These are phyloP conservation scores for Epicauta chinensis DNA, from an alignment of 1,140 invertebrate genomes.

Conservation along the genomic window DNA sequence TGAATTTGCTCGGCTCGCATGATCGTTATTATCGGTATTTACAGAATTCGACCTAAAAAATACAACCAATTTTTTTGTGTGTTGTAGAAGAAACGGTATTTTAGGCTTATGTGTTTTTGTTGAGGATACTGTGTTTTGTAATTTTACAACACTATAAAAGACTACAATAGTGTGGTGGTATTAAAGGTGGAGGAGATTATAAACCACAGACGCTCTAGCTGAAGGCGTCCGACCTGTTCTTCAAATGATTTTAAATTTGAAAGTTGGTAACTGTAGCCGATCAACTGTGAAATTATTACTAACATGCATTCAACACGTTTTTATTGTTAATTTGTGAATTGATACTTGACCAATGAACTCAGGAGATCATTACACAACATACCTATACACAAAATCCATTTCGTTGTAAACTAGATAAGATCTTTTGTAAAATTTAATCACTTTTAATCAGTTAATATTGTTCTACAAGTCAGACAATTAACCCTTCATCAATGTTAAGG, in stretches of 20 bases:
- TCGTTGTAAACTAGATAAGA: too few species aligned
- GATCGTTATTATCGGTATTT: conserved; percentile 1
- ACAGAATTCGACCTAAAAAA: conserved; percentile 11
- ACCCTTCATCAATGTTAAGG: too few species aligned
- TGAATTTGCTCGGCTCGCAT: background rate
- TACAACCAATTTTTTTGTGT: too few species aligned
- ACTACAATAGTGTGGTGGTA: background rate
- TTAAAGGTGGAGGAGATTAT: background rate
- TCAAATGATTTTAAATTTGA: conserved; percentile 13
- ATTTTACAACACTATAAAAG: conserved; percentile 1
- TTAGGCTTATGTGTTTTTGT: background rate
- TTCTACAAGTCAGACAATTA: too few species aligned
- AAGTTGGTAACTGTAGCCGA: conserved; percentile 14
- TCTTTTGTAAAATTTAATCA: too few species aligned
- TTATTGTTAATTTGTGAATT: too few species aligned
- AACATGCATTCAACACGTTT: background rate
- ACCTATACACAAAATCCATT: too few species aligned
- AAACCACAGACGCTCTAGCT: conserved; percentile 15
- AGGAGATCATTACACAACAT: too few species aligned
- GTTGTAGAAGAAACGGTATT: background rate
- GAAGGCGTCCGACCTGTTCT: conserved; percentile 6
- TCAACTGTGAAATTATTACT: conserved; percentile 21
- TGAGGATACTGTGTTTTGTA: background rate
- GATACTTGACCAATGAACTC: too few species aligned
- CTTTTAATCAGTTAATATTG: too few species aligned